phyloP scores from a whole-genome alignment of 2,888 invertebrate species.

The Unio delphinus region DNA sequence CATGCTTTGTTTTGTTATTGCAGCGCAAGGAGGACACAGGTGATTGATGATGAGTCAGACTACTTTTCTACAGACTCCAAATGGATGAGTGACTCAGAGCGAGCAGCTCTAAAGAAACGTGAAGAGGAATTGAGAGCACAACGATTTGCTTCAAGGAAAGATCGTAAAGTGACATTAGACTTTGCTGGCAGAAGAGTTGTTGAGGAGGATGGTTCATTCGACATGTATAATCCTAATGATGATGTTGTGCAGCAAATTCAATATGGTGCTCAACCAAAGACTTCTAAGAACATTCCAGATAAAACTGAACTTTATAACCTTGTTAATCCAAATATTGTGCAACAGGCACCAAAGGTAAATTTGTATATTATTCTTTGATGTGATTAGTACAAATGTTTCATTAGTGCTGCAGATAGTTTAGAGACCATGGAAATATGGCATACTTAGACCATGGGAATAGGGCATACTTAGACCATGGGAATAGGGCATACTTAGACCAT shows the following conservation, averaged over 20 bases:
- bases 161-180: constrained; percentile 83
- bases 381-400: background rate
- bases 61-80: constrained; percentile 84
- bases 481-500: too few species aligned
- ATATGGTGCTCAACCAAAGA: constrained; percentile 50
- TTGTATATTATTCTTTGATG: background rate
- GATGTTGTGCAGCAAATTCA: constrained; percentile 62
- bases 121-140: constrained; percentile 80
- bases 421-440: too few species aligned
- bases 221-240: constrained; percentile 71
- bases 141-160: constrained; percentile 80
- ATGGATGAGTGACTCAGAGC: constrained; percentile 85
- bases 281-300: background rate
- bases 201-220: constrained; percentile 69
- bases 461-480: too few species aligned
- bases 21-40: constrained; percentile 81
- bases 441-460: too few species aligned
- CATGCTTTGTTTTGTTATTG: constrained; percentile 20
- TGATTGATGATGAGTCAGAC: constrained; percentile 95
- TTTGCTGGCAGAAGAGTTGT: constrained; percentile 76
- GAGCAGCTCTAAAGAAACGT: constrained; percentile 78
- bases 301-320: constrained; percentile 22
- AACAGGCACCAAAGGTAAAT: constrained; percentile 55
- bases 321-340: constrained; percentile 57
- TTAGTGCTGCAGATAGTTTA: too few species aligned